Base-by-base conservation (phyloP, 1,140 invertebrate species). In the Copidosoma floridanum region DNA sequence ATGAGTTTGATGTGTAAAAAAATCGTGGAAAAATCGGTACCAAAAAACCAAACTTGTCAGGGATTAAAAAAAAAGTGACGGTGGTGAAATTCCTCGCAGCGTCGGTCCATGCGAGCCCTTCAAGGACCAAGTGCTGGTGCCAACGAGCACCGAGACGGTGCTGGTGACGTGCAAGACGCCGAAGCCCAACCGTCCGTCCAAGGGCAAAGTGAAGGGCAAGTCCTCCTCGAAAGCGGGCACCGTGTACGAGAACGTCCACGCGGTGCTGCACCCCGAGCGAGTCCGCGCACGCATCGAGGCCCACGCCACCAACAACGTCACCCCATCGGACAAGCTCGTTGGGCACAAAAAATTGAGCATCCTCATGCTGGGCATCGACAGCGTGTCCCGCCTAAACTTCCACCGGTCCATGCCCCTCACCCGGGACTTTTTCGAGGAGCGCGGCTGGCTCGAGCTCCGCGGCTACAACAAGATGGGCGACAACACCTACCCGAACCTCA, bases 401-500 rank as follows among this genome's bases (percentile, higher is more conserved):
- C 83, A 85, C 23, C 83, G 90, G 24, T 86, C 88, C 24, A 87
- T 95, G 87, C 90, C 90, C 11, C 83, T 83, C 67, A 92, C 91
- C 0, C 77, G 84, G 3, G 70, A 79, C 35, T 88, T 86, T 71
- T 74, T 95, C 10, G 81, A 83, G 32, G 77, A 84, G 16, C 79
- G 86, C 5, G 81, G 78, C 3, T 87, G 84, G 72, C 63, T 85
- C 11, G 77, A 80, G 21, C 71, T 88, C 16, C 73, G 79, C 43
- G 87, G 87, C 0, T 88, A 86, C 67, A 86, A 85, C 66, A 89
- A 88, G 74, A 82, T 86, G 65, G 90, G 85, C 2, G 90, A 91
- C 65, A 92, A 93, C 65, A 93, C 90, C 1, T 92, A 89, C 71
- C 89, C 90, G 0, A 94, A 94, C 74, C 69, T 94, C 20, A 88